phyloP scores from a whole-genome alignment of 1,140 invertebrate genomes.

The Vanessa tameamea region DNA sequence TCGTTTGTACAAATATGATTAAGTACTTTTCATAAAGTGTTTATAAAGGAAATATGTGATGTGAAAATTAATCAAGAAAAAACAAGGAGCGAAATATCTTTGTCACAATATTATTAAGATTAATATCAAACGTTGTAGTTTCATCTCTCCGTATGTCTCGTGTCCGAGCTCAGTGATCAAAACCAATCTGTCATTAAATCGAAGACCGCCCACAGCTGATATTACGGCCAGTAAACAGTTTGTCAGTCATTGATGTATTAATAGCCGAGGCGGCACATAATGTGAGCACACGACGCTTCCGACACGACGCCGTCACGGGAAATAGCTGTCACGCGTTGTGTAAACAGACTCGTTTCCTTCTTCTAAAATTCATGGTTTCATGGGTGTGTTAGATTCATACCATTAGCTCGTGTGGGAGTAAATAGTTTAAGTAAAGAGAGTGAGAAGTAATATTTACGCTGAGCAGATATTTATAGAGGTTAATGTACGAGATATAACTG shows the following conservation, averaged over 20 bases:
- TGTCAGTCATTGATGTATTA: slow-evolving; percentile 37
- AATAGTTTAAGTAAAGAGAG: no score
- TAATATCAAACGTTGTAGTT: neutral
- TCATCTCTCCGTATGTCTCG: neutral
- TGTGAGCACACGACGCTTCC: slow-evolving; percentile 42
- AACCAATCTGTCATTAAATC: neutral
- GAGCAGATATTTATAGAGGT: no score
- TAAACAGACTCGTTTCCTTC: slow-evolving; percentile 26
- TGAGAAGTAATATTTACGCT: no score
- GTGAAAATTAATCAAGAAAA: no score
- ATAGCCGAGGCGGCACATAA: slow-evolving; percentile 35
- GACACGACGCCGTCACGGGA: slow-evolving; percentile 33
- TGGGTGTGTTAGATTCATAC: slow-evolving; percentile 14
- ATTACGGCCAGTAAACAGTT: slow-evolving; percentile 25
- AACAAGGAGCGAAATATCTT: no score
- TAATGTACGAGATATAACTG: no score
- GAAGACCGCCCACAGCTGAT: neutral
- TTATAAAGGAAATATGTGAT: no score
- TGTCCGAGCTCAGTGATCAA: neutral
- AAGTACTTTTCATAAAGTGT: no score
- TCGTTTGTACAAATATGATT: no score
- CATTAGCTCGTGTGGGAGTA: neutral
- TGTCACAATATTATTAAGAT: no score
- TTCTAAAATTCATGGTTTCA: slow-evolving; percentile 31
- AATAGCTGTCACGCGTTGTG: slow-evolving; percentile 41